These are phyloP conservation scores for Drosophila punjabiensis DNA, from an alignment of 1,140 invertebrate species.

Conservation along the genomic window DNA sequence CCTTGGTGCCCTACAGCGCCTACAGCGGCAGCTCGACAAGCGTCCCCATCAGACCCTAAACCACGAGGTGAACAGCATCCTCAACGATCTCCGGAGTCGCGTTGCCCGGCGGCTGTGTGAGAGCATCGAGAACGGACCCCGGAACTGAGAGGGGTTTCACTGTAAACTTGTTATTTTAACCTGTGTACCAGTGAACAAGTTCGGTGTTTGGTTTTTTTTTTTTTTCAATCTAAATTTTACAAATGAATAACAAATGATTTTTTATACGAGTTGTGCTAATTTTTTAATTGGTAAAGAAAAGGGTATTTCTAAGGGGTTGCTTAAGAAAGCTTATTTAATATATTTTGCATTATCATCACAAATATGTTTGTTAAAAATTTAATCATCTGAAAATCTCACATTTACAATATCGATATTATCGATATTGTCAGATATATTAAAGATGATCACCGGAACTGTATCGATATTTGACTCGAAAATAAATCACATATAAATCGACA, in stretches of 20 bases:
- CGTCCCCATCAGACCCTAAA: not conserved
- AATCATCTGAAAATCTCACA: too few relatives aligned
- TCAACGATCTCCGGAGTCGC: constrained; percentile 28
- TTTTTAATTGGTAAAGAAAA: not conserved
- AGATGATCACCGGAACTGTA: too few relatives aligned
- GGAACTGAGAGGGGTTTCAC: not conserved
- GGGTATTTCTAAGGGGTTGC: not conserved
- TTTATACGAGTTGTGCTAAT: not conserved
- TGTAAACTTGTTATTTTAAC: not conserved
- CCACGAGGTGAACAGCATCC: constrained; percentile 13
- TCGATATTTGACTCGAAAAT: too few relatives aligned
- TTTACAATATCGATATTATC: too few relatives aligned
- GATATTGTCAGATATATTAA: too few relatives aligned
- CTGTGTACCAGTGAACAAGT: constrained; percentile 1
- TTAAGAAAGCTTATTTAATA: too few relatives aligned
- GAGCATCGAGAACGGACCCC: not conserved
- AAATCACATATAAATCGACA: too few relatives aligned
- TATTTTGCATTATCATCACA: too few relatives aligned
- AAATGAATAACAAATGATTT: not conserved
- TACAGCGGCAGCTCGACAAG: constrained; percentile 27
- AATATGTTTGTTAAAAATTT: too few relatives aligned
- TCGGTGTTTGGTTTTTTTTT: not conserved
- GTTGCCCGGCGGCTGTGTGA: constrained; percentile 32
- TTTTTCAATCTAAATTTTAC: not conserved
- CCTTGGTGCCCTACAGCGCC: constrained; percentile 33